Evolutionary conservation across 2,113 vertebrate species (phyloP).

Genomic region (Phalacrocorax brasilianus): DNA sequence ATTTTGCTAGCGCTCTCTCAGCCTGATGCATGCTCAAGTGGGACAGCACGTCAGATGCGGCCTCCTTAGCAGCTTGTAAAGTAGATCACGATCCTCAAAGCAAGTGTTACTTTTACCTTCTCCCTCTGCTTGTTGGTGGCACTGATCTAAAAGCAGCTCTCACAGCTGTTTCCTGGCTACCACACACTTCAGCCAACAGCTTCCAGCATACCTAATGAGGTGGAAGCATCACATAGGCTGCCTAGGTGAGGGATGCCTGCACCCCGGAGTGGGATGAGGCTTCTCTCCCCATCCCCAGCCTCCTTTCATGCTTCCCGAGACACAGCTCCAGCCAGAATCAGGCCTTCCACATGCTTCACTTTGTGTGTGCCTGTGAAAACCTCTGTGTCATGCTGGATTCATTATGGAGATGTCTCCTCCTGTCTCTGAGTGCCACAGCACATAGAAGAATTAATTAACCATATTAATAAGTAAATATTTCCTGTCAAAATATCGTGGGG

Average conservation of each 20-base stretch:
- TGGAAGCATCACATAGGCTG: background rate
- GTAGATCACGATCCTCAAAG: background rate
- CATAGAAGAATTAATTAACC: background rate
- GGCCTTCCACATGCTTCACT: accelerated
- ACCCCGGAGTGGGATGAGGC: background rate
- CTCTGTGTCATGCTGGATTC: background rate
- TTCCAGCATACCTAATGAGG: background rate
- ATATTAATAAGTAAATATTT: background rate
- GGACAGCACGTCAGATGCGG: background rate
- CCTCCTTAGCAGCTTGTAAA: background rate
- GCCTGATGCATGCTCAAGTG: background rate
- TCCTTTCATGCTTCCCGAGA: background rate
- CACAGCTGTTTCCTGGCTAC: background rate
- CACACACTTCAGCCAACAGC: background rate
- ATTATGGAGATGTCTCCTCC: background rate
- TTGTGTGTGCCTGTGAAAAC: background rate
- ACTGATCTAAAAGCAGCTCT: background rate
- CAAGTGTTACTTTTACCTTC: background rate
- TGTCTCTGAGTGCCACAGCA: background rate
- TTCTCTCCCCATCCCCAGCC: background rate
- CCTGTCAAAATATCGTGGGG: background rate
- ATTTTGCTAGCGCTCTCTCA: background rate
- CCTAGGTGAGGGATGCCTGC: background rate
- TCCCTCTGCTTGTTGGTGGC: background rate
- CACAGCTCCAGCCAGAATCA: background rate